Evolutionary conservation across 2,113 vertebrate species (phyloP).

Genomic region (Sula dactylatra): DNA sequence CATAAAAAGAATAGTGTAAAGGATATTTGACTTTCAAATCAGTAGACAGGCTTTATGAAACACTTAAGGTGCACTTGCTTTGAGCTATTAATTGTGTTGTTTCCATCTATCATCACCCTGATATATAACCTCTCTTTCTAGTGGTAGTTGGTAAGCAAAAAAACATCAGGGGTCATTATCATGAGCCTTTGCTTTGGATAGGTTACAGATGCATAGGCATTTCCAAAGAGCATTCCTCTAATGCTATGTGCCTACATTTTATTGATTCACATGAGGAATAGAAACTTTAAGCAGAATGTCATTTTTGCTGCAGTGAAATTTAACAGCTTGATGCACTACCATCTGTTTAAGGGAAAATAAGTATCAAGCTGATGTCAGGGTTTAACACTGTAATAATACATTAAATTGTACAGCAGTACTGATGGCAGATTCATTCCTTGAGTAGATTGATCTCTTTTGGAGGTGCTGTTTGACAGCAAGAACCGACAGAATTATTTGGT

Average conservation of each 20-base stretch:
- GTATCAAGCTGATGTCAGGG: neutral
- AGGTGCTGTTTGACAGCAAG: neutral
- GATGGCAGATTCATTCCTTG: neutral
- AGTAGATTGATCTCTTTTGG: neutral
- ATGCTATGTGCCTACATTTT: neutral
- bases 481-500: neutral
- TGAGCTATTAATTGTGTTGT: neutral
- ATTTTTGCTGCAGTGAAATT: slow-evolving; percentile 4
- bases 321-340: slow-evolving; percentile 5
- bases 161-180: neutral
- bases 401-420: neutral
- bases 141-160: neutral
- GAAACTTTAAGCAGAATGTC: neutral
- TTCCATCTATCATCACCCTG: neutral
- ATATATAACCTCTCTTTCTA: neutral
- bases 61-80: neutral
- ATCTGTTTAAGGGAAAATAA: neutral
- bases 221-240: neutral
- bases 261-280: neutral
- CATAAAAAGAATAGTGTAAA: neutral
- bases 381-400: neutral
- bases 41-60: neutral
- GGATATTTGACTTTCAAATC: neutral
- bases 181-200: neutral
- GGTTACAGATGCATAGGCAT: neutral